A percentile compares a stretch with the other conserved stretches of the same genome.
Evolutionary conservation across 1,140 invertebrate genomes (phyloP).

Genomic region (Drosophila nikananu): DNA sequence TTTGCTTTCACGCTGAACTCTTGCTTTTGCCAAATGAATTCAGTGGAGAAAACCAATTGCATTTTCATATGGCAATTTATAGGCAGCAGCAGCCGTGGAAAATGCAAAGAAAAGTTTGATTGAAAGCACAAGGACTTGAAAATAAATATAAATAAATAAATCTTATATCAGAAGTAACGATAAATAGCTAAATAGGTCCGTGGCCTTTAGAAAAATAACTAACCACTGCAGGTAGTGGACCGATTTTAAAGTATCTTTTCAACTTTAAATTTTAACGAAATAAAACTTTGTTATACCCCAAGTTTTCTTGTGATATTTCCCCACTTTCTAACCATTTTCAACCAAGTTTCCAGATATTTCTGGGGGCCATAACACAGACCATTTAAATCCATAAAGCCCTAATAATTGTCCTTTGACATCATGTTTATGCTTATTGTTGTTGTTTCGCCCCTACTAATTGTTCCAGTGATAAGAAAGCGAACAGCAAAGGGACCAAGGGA

Average conservation of each 20-base stretch:
- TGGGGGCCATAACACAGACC: slow-evolving; percentile 8
- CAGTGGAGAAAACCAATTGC: slow-evolving; percentile 60
- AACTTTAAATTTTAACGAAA: background rate
- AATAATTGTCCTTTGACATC: slow-evolving; percentile 78
- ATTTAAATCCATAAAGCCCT: slow-evolving; percentile 63
- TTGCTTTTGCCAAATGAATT: slow-evolving; percentile 54
- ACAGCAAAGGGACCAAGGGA: slow-evolving; percentile 13
- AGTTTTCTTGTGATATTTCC: background rate
- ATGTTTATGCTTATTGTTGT: slow-evolving; percentile 78
- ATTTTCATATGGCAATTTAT: slow-evolving; percentile 72
- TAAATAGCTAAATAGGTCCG: no score
- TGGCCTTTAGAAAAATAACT: background rate
- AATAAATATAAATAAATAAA: background rate
- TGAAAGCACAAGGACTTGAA: background rate
- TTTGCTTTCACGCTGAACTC: background rate
- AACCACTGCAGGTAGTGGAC: background rate
- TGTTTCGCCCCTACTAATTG: slow-evolving; percentile 70
- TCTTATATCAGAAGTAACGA: no score
- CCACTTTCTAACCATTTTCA: no score
- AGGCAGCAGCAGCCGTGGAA: slow-evolving; percentile 43
- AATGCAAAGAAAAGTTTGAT: slow-evolving; percentile 21
- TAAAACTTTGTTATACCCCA: no score
- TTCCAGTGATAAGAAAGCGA: slow-evolving; percentile 49
- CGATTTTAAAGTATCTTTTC: background rate
- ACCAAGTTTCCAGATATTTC: background rate